Conservation (phyloP, 2,113 vertebrate genomes). For the Neolamprologus caudopunctatus region DNA sequence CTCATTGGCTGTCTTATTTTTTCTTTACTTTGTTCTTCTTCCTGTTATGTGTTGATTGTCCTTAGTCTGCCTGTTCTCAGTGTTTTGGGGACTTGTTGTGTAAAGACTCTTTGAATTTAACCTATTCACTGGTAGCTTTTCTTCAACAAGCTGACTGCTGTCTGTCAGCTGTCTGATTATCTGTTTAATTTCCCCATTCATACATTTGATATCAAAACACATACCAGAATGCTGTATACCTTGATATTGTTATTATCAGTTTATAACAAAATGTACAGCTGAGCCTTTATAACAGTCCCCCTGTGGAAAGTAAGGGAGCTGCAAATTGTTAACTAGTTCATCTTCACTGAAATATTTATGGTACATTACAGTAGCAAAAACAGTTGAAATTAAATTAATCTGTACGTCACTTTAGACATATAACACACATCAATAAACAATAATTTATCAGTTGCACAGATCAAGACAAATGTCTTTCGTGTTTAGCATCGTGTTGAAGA, state of each 20-base stretch:
- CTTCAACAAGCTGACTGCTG: neutral
- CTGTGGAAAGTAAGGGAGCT: neutral
- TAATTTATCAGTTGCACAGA: neutral
- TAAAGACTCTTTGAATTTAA: neutral
- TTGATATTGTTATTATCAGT: neutral
- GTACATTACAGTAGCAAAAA: neutral
- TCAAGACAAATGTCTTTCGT: neutral
- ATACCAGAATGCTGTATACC: neutral
- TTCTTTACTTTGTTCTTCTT: neutral
- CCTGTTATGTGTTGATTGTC: neutral
- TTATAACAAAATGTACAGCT: neutral
- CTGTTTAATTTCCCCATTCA: neutral
- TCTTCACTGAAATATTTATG: neutral
- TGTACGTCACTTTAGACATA: neutral
- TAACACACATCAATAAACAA: neutral
- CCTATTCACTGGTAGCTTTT: neutral
- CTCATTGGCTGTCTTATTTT: neutral
- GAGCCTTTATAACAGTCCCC: neutral
- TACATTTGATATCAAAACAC: neutral
- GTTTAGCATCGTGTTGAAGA: neutral
- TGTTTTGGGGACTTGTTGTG: neutral
- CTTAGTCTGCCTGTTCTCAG: neutral
- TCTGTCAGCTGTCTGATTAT: neutral
- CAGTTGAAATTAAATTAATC: neutral
- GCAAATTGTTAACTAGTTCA: neutral